Base-by-base conservation (phyloP, 2,888 invertebrate species). In the Stenichneumon culpator region DNA sequence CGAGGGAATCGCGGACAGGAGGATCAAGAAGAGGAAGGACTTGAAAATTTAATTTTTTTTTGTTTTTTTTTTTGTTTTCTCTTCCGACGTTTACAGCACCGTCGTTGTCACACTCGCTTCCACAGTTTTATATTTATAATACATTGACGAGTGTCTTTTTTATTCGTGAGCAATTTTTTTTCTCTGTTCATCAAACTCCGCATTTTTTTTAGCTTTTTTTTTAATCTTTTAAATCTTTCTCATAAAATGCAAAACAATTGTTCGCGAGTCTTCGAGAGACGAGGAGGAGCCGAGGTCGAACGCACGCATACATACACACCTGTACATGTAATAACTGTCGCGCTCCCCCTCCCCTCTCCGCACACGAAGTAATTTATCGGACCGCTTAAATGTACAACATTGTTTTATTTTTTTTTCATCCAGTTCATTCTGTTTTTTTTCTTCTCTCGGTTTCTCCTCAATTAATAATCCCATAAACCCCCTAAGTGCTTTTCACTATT, bases 81-180 rank as follows among this genome's bases (percentile, higher is more conserved):
- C 54, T 65, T 28, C 60, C 81, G 63, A 77, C 68, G 65, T 77
- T 60, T 79, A 65, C 72, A 65, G 52, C 70, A 50, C 47, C 47
- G 70, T 80, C 69, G 78, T 65, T 72, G 54, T 75, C 50, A 63
- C 60, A 80, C 72, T 78, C 75, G 22, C 82, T 65, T 52, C 63
- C 54, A 79, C 73, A 57, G 52, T 79, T 32, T 65, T 39, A 68
- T 75, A 52, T 14, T 79, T 89, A 92, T 92, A 91, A 91, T 92
- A 92, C 92, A 92, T 85, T 89, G 86, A 84, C 44, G 63, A 73
- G 68, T 73, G 52, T 72, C 69, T 73, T 79, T 87, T 67, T 22
- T 36, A 11, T 22, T 68, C 69, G 69, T 69, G 78, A 79, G 69
- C 77, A 80, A 28, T 79, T 44, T 25, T 11, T 57, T 65, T 65